Evolutionary conservation across 2,113 vertebrate species (phyloP), one percentile per base, ranked within the genome.

Genomic region (Trogon melanurus): DNA sequence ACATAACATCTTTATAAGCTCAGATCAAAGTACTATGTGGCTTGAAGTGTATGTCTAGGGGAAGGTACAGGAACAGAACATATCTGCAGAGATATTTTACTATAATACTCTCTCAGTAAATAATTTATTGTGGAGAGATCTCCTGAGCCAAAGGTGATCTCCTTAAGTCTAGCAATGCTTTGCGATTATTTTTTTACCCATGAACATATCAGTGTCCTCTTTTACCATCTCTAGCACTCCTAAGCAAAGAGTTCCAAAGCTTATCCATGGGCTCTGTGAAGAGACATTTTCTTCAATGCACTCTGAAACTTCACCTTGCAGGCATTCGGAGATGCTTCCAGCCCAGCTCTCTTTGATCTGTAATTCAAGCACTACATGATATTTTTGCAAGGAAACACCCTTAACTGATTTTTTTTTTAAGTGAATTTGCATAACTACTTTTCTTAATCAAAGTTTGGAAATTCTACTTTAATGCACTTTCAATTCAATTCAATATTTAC

Each of bases 361-460:
- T 50, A 41, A 17, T 30, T 66, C 58, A 73, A 50, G 8, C 56
- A 32, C 13, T 1, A 2, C 13, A 5, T 32, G 54, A 38, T 1
- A 9, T 36, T 80, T 87, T 51, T 62, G 30, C 36, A 13, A 16
- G 2, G 4, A 78, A 88, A 74, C 14, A 44, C 10, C 9, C 58
- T 83, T 20, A 9, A 23, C 22, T 58, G 22, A 41, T 38, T 85
- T 74, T 26, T 36, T 36, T 91, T 71, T 71, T 23, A 70, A 79
- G 44, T 58, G 13, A 66, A 74, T 62, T 73, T 91, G 22, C 50
- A 7, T 74, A 93, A 34, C 25, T 65, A 16, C 47, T 88, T 66
- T 76, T 64, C 62, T 94, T 94, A 95, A 94, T 85, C 94, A 83
- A 89, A 91, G 72, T 88, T 80, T 58, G 64, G 54, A 82, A 92